phyloP scores from a whole-genome alignment of 2,797 vertebrate species.

The Anguilla pacifica region DNA sequence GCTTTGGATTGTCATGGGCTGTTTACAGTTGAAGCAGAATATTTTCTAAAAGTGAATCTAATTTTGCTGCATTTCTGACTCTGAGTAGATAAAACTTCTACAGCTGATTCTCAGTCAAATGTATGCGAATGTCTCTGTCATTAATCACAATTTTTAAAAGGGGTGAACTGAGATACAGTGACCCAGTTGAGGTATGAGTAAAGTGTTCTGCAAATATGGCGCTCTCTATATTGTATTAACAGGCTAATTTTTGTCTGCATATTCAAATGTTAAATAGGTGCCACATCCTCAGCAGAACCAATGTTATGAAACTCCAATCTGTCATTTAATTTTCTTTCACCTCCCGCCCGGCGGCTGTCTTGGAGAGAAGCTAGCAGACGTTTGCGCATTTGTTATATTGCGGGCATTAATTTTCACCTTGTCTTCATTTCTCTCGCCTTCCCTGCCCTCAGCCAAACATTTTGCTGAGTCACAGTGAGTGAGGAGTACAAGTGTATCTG shows the following conservation, averaged over 20 bases:
- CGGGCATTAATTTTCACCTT: conserved; percentile 50
- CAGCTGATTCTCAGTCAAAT: background rate
- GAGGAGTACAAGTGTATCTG: conserved; percentile 37
- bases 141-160: background rate
- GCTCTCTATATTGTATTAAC: background rate
- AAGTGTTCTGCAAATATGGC: background rate
- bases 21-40: background rate
- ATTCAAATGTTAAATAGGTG: background rate
- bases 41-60: background rate
- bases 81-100: background rate
- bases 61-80: background rate
- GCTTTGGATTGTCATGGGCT: background rate
- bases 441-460: conserved; percentile 46
- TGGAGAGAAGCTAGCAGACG: conserved; percentile 18
- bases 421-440: conserved; percentile 38
- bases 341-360: background rate
- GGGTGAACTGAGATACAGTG: background rate
- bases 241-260: background rate
- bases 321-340: conserved; percentile 18
- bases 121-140: background rate
- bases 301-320: background rate
- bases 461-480: conserved; percentile 63
- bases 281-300: background rate
- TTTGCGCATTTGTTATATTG: conserved; percentile 44
- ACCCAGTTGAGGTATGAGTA: background rate